Evolutionary conservation across 30 jellyfish, hydroid and myxozoan species (phyloP).

Genomic region (Cassiopea andromeda): DNA sequence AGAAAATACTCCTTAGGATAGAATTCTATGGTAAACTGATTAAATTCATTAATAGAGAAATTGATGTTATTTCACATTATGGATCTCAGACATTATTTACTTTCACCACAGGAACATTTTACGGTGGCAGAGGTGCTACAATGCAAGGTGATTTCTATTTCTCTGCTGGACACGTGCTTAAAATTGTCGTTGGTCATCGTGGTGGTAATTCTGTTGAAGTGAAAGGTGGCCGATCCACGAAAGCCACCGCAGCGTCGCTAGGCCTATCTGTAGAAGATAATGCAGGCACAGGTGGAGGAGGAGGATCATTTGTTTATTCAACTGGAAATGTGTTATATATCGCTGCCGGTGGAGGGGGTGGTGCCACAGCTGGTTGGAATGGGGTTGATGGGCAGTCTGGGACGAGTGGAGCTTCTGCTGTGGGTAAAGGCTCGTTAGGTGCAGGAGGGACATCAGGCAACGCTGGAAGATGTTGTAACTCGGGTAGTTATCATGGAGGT

Average conservation of each 20-base stretch:
- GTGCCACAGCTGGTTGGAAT: constrained; percentile 66
- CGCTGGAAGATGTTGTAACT: constrained; percentile 48
- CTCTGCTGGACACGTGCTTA: constrained; percentile 35
- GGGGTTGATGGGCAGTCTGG: constrained; percentile 41
- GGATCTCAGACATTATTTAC: not conserved
- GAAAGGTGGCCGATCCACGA: constrained; percentile 44
- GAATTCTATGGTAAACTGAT: not conserved
- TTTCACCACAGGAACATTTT: constrained; percentile 9
- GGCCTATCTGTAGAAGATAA: constrained; percentile 44
- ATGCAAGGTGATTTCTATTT: constrained; percentile 46
- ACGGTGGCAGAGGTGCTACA: constrained; percentile 55
- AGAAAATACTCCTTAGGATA: too few species aligned
- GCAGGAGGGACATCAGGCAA: constrained; percentile 48
- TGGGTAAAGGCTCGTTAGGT: constrained; percentile 33
- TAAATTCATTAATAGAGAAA: too few species aligned
- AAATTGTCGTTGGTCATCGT: constrained; percentile 60
- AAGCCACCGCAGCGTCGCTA: constrained; percentile 46
- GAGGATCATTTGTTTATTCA: constrained; percentile 60
- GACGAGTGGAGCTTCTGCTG: constrained; percentile 35
- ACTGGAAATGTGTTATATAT: constrained; percentile 15
- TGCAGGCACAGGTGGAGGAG: constrained; percentile 75
- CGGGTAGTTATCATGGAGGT: constrained; percentile 60
- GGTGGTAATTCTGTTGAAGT: constrained; percentile 66
- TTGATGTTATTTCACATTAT: not conserved
- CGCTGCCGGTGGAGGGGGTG: constrained; percentile 74